Percentiles rank a stretch among this genome's conserved stretches.
Evolutionary conservation across 1,140 invertebrate genomes (phyloP).

Genomic region (Augochlora pura): DNA sequence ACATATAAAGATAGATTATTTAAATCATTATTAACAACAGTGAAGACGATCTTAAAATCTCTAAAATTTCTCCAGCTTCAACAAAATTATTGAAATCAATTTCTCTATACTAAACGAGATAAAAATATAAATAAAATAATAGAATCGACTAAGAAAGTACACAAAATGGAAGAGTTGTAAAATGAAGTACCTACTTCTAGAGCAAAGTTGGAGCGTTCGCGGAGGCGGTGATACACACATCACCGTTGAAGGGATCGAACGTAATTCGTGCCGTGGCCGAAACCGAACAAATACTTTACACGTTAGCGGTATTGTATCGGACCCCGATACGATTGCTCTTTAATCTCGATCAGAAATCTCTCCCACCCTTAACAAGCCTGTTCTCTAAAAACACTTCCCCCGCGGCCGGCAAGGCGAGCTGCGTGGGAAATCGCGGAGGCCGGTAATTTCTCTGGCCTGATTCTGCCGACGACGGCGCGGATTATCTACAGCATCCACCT

Average conservation of each 20-base stretch:
- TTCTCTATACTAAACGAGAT: no score
- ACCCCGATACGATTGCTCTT: slow-evolving; percentile 51
- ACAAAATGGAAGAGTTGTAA: no score
- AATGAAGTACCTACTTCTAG: no score
- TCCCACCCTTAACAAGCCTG: neutral
- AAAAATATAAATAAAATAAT: no score
- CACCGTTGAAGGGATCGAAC: neutral
- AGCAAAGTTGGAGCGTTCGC: no score
- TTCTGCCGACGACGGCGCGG: slow-evolving; percentile 54
- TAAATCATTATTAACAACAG: no score
- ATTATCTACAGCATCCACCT: slow-evolving; percentile 63
- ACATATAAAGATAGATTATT: no score
- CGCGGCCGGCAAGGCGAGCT: slow-evolving; percentile 50
- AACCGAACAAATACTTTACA: slow-evolving; percentile 49
- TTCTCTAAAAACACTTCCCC: slow-evolving; percentile 56
- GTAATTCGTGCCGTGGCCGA: slow-evolving; percentile 27
- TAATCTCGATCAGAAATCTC: slow-evolving; percentile 59
- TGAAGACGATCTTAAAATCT: no score
- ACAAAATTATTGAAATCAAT: no score
- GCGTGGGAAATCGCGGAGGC: slow-evolving; percentile 63
- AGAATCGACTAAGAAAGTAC: neutral
- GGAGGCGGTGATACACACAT: neutral
- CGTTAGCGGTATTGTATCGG: slow-evolving; percentile 42
- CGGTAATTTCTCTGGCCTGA: slow-evolving; percentile 66
- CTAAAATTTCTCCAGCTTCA: no score